These are phyloP conservation scores for Urosaurus nigricauda DNA, from an alignment of 2,797 vertebrate genomes.

Conservation along the genomic window DNA sequence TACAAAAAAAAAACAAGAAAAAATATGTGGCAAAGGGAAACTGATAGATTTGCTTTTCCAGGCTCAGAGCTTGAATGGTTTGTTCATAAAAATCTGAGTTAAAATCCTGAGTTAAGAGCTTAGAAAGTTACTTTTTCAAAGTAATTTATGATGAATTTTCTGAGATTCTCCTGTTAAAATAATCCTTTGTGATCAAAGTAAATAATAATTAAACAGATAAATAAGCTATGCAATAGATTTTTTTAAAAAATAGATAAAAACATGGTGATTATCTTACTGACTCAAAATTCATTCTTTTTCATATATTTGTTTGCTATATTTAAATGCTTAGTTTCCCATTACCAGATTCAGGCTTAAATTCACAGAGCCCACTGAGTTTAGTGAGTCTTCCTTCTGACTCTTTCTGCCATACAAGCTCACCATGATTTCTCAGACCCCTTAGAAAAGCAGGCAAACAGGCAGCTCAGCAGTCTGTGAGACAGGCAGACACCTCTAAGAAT, in stretches of 20 bases:
- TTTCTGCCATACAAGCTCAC: background rate
- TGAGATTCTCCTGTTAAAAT: too few species aligned
- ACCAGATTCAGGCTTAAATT: background rate
- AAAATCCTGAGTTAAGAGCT: too few species aligned
- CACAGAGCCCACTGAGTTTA: background rate
- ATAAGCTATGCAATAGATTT: too few species aligned
- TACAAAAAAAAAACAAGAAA: background rate
- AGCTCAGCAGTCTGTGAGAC: too few species aligned
- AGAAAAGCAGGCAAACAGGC: background rate
- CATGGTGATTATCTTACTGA: background rate
- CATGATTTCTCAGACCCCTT: conserved; percentile 13
- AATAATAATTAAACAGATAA: too few species aligned
- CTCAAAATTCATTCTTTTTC: background rate
- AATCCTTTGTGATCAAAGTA: too few species aligned
- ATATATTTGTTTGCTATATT: background rate
- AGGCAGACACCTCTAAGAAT: background rate
- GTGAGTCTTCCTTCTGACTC: background rate
- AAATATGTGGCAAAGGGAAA: background rate
- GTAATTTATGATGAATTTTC: too few species aligned
- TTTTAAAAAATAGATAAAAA: too few species aligned
- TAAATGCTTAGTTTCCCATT: background rate
- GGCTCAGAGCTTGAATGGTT: too few species aligned
- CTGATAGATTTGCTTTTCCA: background rate
- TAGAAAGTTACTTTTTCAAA: too few species aligned
- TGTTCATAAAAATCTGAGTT: too few species aligned